Evolutionary conservation across 2,113 vertebrate species (phyloP).

Genomic region (Hystrix brachyura): DNA sequence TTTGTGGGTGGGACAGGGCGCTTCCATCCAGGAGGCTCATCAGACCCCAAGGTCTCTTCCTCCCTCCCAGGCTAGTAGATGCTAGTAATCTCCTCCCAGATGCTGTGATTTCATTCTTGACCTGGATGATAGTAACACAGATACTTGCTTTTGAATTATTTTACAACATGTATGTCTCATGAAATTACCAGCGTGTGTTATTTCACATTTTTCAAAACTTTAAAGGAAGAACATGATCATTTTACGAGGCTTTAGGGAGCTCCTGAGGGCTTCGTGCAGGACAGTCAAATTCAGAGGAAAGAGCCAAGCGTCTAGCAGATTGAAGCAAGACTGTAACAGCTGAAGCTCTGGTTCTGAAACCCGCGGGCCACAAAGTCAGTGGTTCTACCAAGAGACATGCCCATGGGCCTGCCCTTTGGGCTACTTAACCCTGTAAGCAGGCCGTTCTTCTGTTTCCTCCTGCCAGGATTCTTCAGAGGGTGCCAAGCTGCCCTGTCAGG

Average conservation of each 20-base stretch:
- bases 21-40: background rate
- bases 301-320: background rate
- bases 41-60: background rate
- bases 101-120: background rate
- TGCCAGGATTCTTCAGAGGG: background rate
- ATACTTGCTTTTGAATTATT: background rate
- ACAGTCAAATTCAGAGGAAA: background rate
- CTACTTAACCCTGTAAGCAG: background rate
- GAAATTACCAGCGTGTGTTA: background rate
- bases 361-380: background rate
- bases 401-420: background rate
- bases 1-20: background rate
- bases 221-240: background rate
- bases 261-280: background rate
- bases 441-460: background rate
- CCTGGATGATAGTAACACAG: background rate
- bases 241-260: background rate
- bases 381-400: background rate
- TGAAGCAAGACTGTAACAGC: background rate
- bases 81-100: background rate
- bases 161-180: conserved; percentile 10
- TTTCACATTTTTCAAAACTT: background rate
- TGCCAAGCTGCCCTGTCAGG: background rate
- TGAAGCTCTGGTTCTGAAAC: conserved; percentile 50
- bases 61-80: background rate